Conservation (phyloP, 2,888 invertebrate species). For the Metellina segmentata region DNA sequence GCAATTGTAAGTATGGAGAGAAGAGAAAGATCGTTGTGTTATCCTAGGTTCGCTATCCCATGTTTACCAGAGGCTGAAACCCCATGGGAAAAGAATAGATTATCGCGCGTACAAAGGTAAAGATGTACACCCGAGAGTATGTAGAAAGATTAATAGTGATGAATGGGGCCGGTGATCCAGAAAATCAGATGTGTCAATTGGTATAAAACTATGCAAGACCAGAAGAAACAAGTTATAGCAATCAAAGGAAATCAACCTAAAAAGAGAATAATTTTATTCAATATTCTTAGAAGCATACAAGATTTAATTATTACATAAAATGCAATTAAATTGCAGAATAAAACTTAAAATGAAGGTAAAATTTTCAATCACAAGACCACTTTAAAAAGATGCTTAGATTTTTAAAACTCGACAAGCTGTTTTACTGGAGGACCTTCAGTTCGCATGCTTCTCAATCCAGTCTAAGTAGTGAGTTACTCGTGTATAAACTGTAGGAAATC, state of each 20-base stretch:
- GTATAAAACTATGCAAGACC: too few species aligned
- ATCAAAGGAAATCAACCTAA: too few species aligned
- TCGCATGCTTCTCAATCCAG: conserved; percentile 83
- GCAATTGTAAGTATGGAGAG: too few species aligned
- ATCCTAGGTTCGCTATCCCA: too few species aligned
- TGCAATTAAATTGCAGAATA: neutral
- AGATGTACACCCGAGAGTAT: too few species aligned
- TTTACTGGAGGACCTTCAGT: neutral
- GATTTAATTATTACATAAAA: conserved; percentile 5
- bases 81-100: too few species aligned
- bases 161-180: too few species aligned
- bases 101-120: neutral
- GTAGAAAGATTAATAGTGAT: too few species aligned
- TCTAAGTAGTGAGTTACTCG: conserved; percentile 96
- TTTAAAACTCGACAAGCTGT: neutral
- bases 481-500: conserved; percentile 95
- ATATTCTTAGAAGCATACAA: neutral
- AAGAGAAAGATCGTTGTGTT: too few species aligned
- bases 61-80: too few species aligned
- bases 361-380: neutral
- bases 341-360: neutral
- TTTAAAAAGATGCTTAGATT: neutral
- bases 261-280: conserved; percentile 11
- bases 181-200: too few species aligned
- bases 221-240: too few species aligned